Percentiles rank a stretch among this genome's conserved stretches.
Evolutionary conservation across 2,888 invertebrate genomes (phyloP).

Genomic region (Diarsia dahlii): DNA sequence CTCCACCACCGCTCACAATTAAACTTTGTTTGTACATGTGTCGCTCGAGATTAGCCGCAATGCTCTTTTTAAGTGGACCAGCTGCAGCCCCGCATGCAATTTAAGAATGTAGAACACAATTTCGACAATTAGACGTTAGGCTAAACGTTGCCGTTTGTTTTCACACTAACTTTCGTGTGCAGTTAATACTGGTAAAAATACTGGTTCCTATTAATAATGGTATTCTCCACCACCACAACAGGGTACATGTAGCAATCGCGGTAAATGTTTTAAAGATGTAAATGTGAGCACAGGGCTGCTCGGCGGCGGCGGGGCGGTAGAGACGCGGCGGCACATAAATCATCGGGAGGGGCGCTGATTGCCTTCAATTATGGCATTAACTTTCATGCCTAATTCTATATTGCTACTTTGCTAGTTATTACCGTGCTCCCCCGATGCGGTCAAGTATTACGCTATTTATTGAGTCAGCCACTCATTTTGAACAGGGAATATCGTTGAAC

Average conservation of each 20-base stretch:
- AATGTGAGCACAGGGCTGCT: conserved; percentile 73
- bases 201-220: conserved; percentile 65
- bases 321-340: conserved; percentile 77
- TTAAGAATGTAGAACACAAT: conserved; percentile 85
- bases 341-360: conserved; percentile 88
- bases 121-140: conserved; percentile 76
- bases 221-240: conserved; percentile 61
- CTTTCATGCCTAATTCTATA: conserved; percentile 88
- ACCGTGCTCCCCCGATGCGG: conserved; percentile 71
- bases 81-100: conserved; percentile 86
- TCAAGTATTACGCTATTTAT: conserved; percentile 72
- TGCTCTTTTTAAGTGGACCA: conserved; percentile 90
- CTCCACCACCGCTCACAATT: conserved; percentile 85
- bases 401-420: conserved; percentile 76
- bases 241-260: conserved; percentile 71
- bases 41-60: conserved; percentile 90
- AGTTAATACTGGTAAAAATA: conserved; percentile 38
- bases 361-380: conserved; percentile 89
- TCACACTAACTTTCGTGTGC: conserved; percentile 29
- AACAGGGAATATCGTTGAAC: conserved; percentile 23
- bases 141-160: conserved; percentile 48
- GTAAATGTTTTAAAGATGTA: conserved; percentile 83
- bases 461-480: conserved; percentile 36
- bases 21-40: conserved; percentile 91
- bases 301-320: conserved; percentile 48